Base-by-base conservation (phyloP, 1,140 invertebrate species). In the Saxidomus purpurata region DNA sequence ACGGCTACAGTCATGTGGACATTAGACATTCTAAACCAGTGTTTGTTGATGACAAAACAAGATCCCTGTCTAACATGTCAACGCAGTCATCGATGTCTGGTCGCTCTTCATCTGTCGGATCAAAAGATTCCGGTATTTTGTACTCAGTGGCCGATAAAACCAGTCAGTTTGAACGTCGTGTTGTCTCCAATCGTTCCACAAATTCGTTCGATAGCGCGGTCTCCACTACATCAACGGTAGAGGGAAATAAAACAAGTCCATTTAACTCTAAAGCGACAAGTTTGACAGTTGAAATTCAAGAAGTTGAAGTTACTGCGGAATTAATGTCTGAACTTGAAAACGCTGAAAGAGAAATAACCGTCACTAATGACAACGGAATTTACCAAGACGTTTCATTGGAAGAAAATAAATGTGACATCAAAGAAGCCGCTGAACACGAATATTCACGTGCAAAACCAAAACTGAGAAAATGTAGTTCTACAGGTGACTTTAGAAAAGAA, bases 181-280 rank as follows among this genome's bases (percentile, higher is more conserved):
- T 22, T 69, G 38, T 67, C 9, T 89, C 89, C 22, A 55, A 89
- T 34, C 63, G 87, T 31, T 84, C 87, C 3, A 84, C 87, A 17
- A 92, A 93, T 63, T 93, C 92, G 2, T 93, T 93, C 61, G 92
- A 91, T 76, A 93, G 92, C 79, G 89, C 89, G 8, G 85, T 93
- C 52, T 93, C 92, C n/a, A 91, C 80, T 0, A 85, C 87, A n/a
- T 92, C 92, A 22, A 77, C 80, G 0, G 61, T 47, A 0, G 89
- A 89, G n/a, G 55, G 76, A 17, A 76, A 34, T 25, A 11, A 59
- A 25, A 67, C 25, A 36, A 17, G 49, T 67, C 36, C 31, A 34
- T 52, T 34, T n/a, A 17, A 36, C 67, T 52, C 31, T 19, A 52
- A 34, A 52, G 43, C 40, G 11, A 82, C 36, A 25, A 52, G 0